Evolutionary conservation across 2,113 vertebrate species (phyloP).

Genomic region (Hemibagrus wyckioides): DNA sequence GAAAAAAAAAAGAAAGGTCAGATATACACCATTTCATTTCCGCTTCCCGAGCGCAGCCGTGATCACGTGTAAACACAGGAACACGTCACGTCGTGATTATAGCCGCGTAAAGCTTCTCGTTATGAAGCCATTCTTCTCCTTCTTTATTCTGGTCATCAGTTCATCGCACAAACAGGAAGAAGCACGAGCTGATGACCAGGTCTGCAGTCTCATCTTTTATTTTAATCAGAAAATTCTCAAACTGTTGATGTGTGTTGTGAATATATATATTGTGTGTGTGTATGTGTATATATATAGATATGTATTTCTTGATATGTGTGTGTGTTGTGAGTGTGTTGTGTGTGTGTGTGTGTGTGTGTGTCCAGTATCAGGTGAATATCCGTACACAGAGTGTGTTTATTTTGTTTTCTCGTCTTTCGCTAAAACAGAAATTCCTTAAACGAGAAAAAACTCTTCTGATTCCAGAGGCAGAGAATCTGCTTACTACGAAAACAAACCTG

Average conservation of each 20-base stretch:
- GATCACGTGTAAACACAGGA: not conserved
- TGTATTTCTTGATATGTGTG: too few relatives aligned
- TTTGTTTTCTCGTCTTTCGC: not conserved
- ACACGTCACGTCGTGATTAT: not conserved
- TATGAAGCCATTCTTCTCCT: not conserved
- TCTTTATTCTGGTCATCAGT: not conserved
- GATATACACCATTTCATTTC: not conserved
- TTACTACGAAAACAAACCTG: not conserved
- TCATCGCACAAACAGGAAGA: not conserved
- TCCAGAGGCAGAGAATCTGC: not conserved
- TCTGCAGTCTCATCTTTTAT: not conserved
- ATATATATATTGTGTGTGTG: too few relatives aligned
- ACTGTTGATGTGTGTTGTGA: not conserved
- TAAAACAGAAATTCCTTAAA: not conserved
- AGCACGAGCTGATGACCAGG: not conserved
- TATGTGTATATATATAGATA: too few relatives aligned
- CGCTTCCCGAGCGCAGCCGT: not conserved
- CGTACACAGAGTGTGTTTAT: not conserved
- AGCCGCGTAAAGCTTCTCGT: not conserved
- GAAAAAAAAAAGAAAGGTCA: not conserved
- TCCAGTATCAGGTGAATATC: rapidly evolving
- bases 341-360: not conserved
- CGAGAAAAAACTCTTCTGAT: not conserved
- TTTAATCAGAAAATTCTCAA: not conserved
- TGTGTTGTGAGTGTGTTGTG: too few relatives aligned